Percentiles rank a stretch among this genome's conserved stretches.
Conservation (phyloP, 1,140 invertebrate species). For the Papilio polyxenes region DNA sequence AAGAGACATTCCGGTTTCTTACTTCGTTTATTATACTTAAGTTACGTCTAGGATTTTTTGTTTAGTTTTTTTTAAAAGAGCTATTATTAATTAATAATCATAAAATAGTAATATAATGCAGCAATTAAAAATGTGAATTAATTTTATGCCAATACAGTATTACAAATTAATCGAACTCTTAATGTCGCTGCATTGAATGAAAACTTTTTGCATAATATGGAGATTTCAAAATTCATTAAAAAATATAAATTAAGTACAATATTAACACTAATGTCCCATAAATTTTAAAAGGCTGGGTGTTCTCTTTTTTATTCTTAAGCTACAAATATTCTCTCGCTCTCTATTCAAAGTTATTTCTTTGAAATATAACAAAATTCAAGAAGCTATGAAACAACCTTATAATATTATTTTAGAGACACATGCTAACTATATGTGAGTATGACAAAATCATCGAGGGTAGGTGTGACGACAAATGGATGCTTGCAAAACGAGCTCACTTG, state of each 20-base stretch:
- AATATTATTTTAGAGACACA: not conserved
- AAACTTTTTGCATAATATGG: not conserved
- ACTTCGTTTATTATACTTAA: conserved; percentile 39
- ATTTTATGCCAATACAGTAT: not conserved
- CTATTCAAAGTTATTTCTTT: too few species aligned
- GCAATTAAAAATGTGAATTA: not conserved
- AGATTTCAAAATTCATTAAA: not conserved
- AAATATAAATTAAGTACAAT: too few species aligned
- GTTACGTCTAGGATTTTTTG: not conserved
- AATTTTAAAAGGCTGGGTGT: too few species aligned
- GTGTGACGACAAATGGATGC: conserved; percentile 61
- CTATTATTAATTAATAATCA: not conserved
- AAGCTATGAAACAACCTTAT: not conserved
- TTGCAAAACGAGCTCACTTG: conserved; percentile 72
- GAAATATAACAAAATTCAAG: not conserved
- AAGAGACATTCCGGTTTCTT: conserved; percentile 63
- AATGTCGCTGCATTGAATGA: not conserved
- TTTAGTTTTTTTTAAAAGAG: not conserved
- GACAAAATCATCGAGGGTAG: conserved; percentile 59
- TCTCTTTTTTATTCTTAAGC: too few species aligned
- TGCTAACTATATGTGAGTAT: not conserved
- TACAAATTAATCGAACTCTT: not conserved
- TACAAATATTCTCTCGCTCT: too few species aligned
- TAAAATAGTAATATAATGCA: not conserved
- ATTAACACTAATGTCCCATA: too few species aligned